These are phyloP conservation scores for Anas platyrhynchos DNA, from an alignment of 2,113 vertebrate genomes.

Conservation along the genomic window DNA sequence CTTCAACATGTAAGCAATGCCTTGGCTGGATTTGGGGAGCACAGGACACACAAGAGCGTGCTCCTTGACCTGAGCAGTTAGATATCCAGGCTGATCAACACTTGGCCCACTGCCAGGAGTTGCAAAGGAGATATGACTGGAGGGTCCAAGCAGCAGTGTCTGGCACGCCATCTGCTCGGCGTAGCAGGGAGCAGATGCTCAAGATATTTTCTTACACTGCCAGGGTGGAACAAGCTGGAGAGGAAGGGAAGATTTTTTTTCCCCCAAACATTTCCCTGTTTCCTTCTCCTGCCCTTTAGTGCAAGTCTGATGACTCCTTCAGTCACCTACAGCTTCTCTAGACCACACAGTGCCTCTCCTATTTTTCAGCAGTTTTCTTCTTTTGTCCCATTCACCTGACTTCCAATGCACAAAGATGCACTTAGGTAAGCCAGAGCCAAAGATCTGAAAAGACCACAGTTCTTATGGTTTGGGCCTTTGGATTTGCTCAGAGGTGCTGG, in stretches of 20 bases:
- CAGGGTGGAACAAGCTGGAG: not conserved
- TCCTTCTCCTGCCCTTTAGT: not conserved
- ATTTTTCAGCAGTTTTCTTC: not conserved
- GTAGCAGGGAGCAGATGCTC: not conserved
- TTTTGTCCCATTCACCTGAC: not conserved
- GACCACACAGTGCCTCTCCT: not conserved
- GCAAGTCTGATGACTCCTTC: not conserved
- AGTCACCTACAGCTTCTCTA: not conserved
- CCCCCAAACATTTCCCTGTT: not conserved
- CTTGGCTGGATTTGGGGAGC: not conserved
- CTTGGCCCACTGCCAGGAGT: not conserved
- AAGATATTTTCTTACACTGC: not conserved
- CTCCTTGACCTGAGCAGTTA: not conserved
- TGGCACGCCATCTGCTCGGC: slow-evolving; percentile 22
- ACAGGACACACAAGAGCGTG: not conserved
- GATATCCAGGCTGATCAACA: not conserved
- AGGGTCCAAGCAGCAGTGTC: not conserved
- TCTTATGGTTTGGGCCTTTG: too few relatives aligned
- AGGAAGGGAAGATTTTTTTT: not conserved
- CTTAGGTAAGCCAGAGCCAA: not conserved
- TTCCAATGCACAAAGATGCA: not conserved
- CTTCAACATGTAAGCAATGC: not conserved
- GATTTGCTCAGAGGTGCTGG: not conserved
- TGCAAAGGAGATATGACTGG: not conserved
- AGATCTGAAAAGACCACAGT: not conserved